Evolutionary conservation across 2,797 vertebrate genomes (phyloP), one percentile per base, ranked within the genome.

Genomic region (Sebastes kiyomatsui): DNA sequence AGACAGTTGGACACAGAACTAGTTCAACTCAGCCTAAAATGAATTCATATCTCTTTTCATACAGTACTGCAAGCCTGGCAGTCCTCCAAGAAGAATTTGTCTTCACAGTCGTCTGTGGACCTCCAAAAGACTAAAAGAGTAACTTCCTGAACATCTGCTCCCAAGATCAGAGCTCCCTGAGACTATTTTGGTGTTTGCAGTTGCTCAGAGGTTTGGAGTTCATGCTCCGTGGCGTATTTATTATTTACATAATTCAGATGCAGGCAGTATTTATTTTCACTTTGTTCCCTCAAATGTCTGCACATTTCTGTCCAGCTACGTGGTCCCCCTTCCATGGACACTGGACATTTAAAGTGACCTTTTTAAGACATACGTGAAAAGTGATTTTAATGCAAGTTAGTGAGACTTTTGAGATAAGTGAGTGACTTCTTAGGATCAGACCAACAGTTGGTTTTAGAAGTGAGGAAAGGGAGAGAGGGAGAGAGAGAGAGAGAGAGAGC

Each of bases 121-220:
- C 67, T 90, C 87, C 66, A 73, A 68, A 88, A 80, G 76, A 85
- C 85, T 89, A 80, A 90, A 90, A 86, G 80, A 83, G 83, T 80
- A 62, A 91, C 90, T 94, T 95, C 94, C 95, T 94, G 93, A 92
- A 96, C 95, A 96, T 94, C 95, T 96, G 95, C 88, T 94, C 86
- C 75, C 77, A 90, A 90, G 90, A 94, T 95, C 93, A 94, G 89
- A 92, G 90, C 89, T 84, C 74, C 75, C 67, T n/a, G 77, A 86
- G 88, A 90, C 92, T 94, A 93, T 94, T 94, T 90, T 93, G 83
- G 88, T 87, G 88, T 94, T 92, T 92, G 87, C 81, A 83, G 84
- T 93, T 83, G 77, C 84, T 92, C 82, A 61, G 80, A 86, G 92
- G 85, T 90, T 87, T 82, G 55, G 85, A 91, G 87, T 91, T 92